Evolutionary conservation across 2,888 invertebrate genomes (phyloP).

Genomic region (Quadroppia sp.): DNA sequence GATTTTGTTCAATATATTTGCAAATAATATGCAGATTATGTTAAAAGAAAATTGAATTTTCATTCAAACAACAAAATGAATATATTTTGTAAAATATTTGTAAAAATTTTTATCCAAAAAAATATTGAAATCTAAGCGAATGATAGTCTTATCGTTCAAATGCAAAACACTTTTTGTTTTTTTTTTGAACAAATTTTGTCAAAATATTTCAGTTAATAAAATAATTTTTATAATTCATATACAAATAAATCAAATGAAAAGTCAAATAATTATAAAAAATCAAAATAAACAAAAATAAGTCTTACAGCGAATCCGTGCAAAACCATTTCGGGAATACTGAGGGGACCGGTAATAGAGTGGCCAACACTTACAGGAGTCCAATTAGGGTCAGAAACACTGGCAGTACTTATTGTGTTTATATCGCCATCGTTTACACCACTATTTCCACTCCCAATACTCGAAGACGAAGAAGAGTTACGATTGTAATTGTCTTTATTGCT

Average conservation of each 20-base stretch:
- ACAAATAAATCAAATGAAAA: background rate
- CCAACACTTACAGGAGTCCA: conserved; percentile 17
- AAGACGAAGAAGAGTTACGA: conserved; percentile 36
- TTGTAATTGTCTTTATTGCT: conserved; percentile 29
- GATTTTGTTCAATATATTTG: too few relatives aligned
- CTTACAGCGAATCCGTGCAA: conserved; percentile 64
- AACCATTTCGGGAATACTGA: conserved; percentile 55
- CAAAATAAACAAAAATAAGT: conserved; percentile 11
- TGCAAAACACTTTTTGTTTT: background rate
- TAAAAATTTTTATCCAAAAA: too few relatives aligned
- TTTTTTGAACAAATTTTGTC: background rate
- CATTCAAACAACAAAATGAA: too few relatives aligned
- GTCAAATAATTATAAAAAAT: background rate
- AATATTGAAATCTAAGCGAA: too few relatives aligned
- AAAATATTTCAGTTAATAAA: background rate
- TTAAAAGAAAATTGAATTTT: too few relatives aligned
- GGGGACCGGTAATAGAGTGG: conserved; percentile 48
- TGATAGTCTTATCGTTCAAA: background rate
- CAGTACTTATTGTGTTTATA: background rate
- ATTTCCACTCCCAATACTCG: conserved; percentile 35
- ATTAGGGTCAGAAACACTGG: background rate
- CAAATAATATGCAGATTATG: too few relatives aligned
- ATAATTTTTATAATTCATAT: too few relatives aligned
- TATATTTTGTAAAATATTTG: too few relatives aligned
- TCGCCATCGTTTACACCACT: conserved; percentile 9